Evolutionary conservation across 2,888 invertebrate species (phyloP).

Genomic region (Byasa hedistus): DNA sequence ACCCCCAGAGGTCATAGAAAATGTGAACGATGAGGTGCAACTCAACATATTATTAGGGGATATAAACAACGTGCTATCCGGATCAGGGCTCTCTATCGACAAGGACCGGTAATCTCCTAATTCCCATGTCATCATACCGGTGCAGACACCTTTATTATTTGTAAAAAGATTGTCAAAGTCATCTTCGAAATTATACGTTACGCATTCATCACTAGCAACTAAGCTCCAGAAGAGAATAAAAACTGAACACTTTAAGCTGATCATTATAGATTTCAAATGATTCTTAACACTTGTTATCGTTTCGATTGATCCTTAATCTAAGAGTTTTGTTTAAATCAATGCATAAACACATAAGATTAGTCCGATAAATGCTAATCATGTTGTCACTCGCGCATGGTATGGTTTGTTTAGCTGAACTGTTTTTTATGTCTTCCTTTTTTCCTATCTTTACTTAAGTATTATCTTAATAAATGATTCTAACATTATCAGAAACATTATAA

Average conservation of each 20-base stretch:
- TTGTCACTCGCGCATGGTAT: conserved; percentile 14
- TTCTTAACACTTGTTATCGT: conserved; percentile 35
- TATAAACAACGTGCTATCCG: conserved; percentile 42
- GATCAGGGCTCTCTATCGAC: conserved; percentile 38
- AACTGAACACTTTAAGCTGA: conserved; percentile 26
- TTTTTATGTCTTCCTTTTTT: conserved; percentile 18
- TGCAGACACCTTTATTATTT: conserved; percentile 39
- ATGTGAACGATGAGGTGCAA: conserved; percentile 40
- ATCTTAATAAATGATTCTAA: neutral
- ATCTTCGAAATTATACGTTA: conserved; percentile 49
- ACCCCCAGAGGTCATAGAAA: conserved; percentile 45
- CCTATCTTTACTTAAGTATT: neutral
- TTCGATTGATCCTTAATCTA: conserved; percentile 36
- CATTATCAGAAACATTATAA: neutral
- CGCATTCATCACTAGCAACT: conserved; percentile 45
- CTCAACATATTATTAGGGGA: conserved; percentile 35
- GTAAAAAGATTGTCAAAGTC: conserved; percentile 43
- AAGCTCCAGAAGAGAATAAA: conserved; percentile 31
- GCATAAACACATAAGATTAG: conserved; percentile 12
- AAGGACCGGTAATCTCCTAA: conserved; percentile 38
- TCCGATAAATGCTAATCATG: conserved; percentile 24
- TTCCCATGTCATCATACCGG: conserved; percentile 39
- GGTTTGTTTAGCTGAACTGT: conserved; percentile 4
- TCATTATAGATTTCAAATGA: conserved; percentile 28
- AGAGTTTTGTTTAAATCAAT: conserved; percentile 28